phyloP scores from a whole-genome alignment of 2,888 invertebrate genomes.

The Aphodius sticticus region DNA sequence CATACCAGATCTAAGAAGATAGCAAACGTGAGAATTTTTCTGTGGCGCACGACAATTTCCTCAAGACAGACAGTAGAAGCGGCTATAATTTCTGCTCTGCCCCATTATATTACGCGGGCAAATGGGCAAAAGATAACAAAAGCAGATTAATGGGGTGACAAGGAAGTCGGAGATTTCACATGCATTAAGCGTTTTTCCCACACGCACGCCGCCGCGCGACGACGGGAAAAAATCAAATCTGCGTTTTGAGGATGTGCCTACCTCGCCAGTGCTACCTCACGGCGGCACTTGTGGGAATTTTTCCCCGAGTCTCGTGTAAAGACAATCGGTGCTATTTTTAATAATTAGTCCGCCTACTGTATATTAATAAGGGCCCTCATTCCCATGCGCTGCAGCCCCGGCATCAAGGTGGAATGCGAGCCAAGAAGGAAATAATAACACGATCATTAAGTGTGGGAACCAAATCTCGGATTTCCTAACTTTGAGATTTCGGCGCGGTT shows the following conservation, averaged over 20 bases:
- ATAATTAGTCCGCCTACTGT: slow-evolving; percentile 59
- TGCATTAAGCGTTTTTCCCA: slow-evolving; percentile 29
- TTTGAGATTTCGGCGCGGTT: slow-evolving; percentile 20
- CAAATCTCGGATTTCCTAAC: slow-evolving; percentile 21
- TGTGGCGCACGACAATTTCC: neutral
- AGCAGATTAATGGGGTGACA: slow-evolving; percentile 10
- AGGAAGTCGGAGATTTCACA: slow-evolving; percentile 28
- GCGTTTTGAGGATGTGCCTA: slow-evolving; percentile 21
- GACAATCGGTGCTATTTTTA: slow-evolving; percentile 51
- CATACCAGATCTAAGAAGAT: neutral
- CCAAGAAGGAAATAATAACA: slow-evolving; percentile 26
- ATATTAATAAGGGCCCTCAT: slow-evolving; percentile 60
- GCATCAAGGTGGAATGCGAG: slow-evolving; percentile 7
- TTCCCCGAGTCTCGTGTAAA: slow-evolving; percentile 15
- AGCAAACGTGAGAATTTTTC: neutral
- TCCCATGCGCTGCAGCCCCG: slow-evolving; percentile 51
- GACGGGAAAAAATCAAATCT: slow-evolving; percentile 16
- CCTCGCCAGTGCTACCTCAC: neutral
- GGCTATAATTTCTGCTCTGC: neutral
- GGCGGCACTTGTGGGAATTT: slow-evolving; percentile 27
- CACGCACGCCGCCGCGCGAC: neutral
- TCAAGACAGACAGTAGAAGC: neutral
- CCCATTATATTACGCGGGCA: neutral
- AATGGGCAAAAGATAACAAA: slow-evolving; percentile 17
- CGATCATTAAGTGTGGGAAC: slow-evolving; percentile 32